A percentile compares a stretch with the other conserved stretches of the same genome.
phyloP scores from a whole-genome alignment of 2,888 invertebrate genomes.

The Rhingia campestris region DNA sequence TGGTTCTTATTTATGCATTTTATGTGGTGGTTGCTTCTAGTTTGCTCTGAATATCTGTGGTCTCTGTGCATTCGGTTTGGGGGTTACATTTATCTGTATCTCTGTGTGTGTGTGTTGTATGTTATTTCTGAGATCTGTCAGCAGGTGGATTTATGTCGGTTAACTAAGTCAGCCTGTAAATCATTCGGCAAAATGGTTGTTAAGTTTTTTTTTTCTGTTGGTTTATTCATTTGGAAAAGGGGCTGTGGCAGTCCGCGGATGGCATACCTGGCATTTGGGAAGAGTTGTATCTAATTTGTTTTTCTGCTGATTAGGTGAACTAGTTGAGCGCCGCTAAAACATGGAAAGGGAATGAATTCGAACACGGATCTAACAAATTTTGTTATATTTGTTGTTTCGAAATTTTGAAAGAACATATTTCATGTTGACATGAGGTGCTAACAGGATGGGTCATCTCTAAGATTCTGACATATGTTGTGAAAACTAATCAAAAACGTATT shows the following conservation, averaged over 20 bases:
- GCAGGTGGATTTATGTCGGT: constrained; percentile 81
- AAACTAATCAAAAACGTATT: too few relatives aligned
- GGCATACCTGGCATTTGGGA: constrained; percentile 1
- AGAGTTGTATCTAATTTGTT: constrained; percentile 50
- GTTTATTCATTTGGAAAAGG: constrained; percentile 28
- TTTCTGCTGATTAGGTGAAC: constrained; percentile 19
- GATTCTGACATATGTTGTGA: too few relatives aligned
- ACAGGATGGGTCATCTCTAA: too few relatives aligned
- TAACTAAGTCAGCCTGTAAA: constrained; percentile 80
- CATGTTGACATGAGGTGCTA: too few relatives aligned
- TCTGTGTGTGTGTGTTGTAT: neutral
- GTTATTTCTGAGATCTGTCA: constrained; percentile 77
- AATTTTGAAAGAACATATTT: too few relatives aligned
- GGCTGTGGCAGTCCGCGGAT: neutral
- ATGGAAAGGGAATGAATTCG: neutral
- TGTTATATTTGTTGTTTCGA: too few relatives aligned
- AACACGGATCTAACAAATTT: neutral
- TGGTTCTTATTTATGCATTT: constrained; percentile 62
- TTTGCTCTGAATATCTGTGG: constrained; percentile 60
- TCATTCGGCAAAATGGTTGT: constrained; percentile 76
- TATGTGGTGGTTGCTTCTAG: constrained; percentile 49
- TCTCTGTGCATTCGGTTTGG: constrained; percentile 13
- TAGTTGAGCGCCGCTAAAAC: neutral
- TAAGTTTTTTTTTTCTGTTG: constrained; percentile 17
- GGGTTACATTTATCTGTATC: constrained; percentile 8